Evolutionary conservation across 2,113 vertebrate species (phyloP), one percentile per base, ranked within the genome.

Genomic region (Hepsetus odoe): DNA sequence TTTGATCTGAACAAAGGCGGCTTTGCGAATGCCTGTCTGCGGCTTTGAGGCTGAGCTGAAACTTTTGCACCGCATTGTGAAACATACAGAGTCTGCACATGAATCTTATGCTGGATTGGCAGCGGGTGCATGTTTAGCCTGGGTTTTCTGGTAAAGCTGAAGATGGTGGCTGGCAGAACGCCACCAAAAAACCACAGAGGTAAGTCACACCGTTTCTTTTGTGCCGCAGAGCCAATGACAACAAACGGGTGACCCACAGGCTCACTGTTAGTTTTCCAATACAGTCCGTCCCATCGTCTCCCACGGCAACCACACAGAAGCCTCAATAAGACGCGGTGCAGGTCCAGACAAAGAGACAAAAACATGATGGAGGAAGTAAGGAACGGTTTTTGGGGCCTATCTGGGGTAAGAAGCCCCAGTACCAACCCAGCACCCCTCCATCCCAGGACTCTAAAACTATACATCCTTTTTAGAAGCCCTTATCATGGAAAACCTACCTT

Each of bases 11-110:
- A 68, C 42, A 68, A 30, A 49, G 16, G 12, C 16, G 49, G 32
- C 22, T 56, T 56, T 18, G 32, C 53, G 38, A 28, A 32, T 13
- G 9, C 20, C 38, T 58, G 38, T 13, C 40, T 74, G 38, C 32
- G 72, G 28, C 59, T 75, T 75, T 51, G 42, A 65, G 40, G 42
- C 55, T 40, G 53, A 44, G 38, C 53, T 61, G 42, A 61, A 61
- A 44, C 24, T 64, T 74, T 74, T 35, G 51, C 72, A 64, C 49
- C n/a, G 42, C 42, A 20, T 51, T 74, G 59, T 35, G 6, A 74
- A 33, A 42, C 16, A 72, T 49, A 49, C 55, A 49, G 30, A 51
- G 24, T 44, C 22, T 51, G 59, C 62, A 61, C 59, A 74, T 75
- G 51, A 49, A 65, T 75, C 42, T 33, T 64, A 74, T 35, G n/a